Evolutionary conservation across 2,113 vertebrate species (phyloP).

Genomic region (Bambusicola thoracicus): DNA sequence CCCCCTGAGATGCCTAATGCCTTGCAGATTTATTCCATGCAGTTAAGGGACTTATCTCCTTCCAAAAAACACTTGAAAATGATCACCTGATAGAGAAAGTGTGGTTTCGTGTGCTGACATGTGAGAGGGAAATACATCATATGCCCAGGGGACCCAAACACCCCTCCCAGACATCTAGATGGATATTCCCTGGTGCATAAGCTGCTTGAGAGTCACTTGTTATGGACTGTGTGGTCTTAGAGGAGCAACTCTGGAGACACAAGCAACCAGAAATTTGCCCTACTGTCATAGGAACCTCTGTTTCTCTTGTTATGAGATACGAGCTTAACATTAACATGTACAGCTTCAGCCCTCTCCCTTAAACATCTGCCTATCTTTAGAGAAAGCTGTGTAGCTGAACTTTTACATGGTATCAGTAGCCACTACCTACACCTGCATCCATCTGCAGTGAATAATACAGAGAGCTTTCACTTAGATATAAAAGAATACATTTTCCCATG

Average conservation of each 20-base stretch:
- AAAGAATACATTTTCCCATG: slow-evolving; percentile 29
- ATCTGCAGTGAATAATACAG: slow-evolving; percentile 43
- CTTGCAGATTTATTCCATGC: slow-evolving; percentile 46
- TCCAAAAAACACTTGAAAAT: slow-evolving; percentile 30
- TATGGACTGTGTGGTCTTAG: neutral
- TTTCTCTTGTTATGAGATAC: neutral
- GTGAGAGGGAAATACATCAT: neutral
- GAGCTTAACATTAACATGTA: neutral
- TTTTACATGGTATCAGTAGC: slow-evolving; percentile 35
- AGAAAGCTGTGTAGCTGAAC: neutral
- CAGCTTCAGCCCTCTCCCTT: neutral
- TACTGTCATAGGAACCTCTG: neutral
- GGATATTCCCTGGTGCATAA: neutral
- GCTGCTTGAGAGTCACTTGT: neutral
- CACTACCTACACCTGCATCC: slow-evolving; percentile 25
- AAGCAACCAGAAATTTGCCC: neutral
- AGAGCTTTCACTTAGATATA: neutral
- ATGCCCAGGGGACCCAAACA: neutral
- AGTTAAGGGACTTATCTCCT: slow-evolving; percentile 21
- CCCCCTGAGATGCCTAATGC: neutral
- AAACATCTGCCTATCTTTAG: neutral
- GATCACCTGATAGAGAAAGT: neutral
- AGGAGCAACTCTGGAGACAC: neutral
- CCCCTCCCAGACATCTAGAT: neutral
- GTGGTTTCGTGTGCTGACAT: neutral